phyloP scores from a whole-genome alignment of 2,888 invertebrate genomes.

The Aphelenchoides bicaudatus region DNA sequence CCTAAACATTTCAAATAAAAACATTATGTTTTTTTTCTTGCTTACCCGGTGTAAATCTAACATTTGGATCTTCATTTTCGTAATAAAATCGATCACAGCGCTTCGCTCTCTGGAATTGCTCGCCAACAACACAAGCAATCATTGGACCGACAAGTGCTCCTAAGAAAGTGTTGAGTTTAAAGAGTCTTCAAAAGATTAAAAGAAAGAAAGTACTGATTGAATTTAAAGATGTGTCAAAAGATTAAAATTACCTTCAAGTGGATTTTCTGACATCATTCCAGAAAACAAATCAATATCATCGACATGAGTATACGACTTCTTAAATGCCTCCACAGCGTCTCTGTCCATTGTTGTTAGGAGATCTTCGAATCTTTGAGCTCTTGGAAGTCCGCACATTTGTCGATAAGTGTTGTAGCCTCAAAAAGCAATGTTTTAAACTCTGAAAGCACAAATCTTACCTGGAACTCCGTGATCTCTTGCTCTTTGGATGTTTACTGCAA shows the following conservation, averaged over 20 bases:
- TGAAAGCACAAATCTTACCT: too few species aligned
- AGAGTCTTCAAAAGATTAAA: neutral
- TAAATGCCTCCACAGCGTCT: constrained; percentile 38
- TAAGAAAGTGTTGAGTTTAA: constrained; percentile 19
- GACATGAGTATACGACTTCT: constrained; percentile 67
- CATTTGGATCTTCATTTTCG: constrained; percentile 57
- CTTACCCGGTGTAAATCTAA: constrained; percentile 57
- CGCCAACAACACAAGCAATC: constrained; percentile 86
- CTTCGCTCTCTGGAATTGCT: constrained; percentile 67
- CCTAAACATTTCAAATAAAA: constrained; percentile 35
- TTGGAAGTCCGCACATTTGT: constrained; percentile 73
- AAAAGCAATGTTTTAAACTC: too few species aligned
- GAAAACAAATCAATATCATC: constrained; percentile 93
- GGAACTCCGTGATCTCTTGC: constrained; percentile 83
- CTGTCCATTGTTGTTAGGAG: constrained; percentile 71
- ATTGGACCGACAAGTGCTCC: constrained; percentile 85
- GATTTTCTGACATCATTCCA: constrained; percentile 80
- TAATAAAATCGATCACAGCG: constrained; percentile 96
- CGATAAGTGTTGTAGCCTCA: constrained; percentile 72
- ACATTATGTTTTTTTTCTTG: neutral
- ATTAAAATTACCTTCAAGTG: constrained; percentile 64
- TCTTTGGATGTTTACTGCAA: constrained; percentile 82
- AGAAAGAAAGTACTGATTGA: neutral
- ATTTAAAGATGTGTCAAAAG: neutral
- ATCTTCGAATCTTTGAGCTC: constrained; percentile 80